Conservation (phyloP, 2,113 vertebrate genomes). For the Calonectris borealis region DNA sequence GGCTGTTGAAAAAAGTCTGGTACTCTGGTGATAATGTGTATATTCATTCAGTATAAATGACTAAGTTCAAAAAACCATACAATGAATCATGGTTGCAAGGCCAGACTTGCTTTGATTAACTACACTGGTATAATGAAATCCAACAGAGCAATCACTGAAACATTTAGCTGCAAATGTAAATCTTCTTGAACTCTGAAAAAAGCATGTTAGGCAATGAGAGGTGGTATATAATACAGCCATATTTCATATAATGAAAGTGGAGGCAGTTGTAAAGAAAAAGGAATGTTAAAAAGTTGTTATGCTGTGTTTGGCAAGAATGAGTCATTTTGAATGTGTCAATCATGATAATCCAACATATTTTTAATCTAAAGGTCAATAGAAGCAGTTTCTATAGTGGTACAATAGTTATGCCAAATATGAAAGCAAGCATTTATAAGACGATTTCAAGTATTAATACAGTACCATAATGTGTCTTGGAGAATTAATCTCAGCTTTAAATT, state of each 20-base stretch:
- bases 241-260: slow-evolving; percentile 75
- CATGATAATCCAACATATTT: slow-evolving; percentile 77
- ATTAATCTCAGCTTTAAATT: slow-evolving; percentile 75
- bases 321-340: slow-evolving; percentile 78
- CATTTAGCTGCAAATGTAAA: slow-evolving; percentile 83
- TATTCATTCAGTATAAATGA: slow-evolving; percentile 79
- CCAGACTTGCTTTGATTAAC: slow-evolving; percentile 82
- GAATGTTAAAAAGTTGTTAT: slow-evolving; percentile 77
- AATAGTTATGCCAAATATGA: slow-evolving; percentile 69
- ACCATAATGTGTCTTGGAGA: slow-evolving; percentile 60
- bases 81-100: slow-evolving; percentile 78
- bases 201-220: slow-evolving; percentile 70
- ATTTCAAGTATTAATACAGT: slow-evolving; percentile 71
- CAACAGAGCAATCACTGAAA: slow-evolving; percentile 84
- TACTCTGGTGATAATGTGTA: slow-evolving; percentile 73
- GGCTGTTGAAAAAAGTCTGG: slow-evolving; percentile 69
- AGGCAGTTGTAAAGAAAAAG: slow-evolving; percentile 68
- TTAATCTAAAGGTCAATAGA: slow-evolving; percentile 80
- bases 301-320: slow-evolving; percentile 77
- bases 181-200: slow-evolving; percentile 80
- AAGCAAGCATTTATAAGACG: slow-evolving; percentile 71
- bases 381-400: slow-evolving; percentile 66
- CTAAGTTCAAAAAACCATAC: slow-evolving; percentile 75
- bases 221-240: slow-evolving; percentile 73
- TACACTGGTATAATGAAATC: slow-evolving; percentile 80